Base-by-base conservation (phyloP, 35 echinoderm and acorn worm species). In the Heliocidaris tuberculata region DNA sequence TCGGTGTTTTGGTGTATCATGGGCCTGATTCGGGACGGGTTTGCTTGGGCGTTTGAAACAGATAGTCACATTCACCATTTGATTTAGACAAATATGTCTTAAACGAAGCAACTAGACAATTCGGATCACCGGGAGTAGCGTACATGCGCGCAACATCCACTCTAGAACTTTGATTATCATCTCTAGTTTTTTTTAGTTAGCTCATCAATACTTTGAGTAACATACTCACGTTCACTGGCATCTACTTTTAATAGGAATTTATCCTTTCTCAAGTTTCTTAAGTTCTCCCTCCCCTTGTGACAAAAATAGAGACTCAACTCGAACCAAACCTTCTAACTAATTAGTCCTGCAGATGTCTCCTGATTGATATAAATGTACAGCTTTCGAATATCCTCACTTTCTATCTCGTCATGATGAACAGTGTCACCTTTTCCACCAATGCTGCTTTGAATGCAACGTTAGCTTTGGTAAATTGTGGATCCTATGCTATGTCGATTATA, bases 21-120 rank as follows among this genome's bases (percentile, higher is more conserved):
- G 85, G 27, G 92, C 89, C 90, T 56, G 90, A 49, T 8, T 30
- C 31, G 31, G 86, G 86, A 88, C 47, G 24, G 12, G 13, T 89
- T 60, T 47, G 61, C 85, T 96, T 85, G 96, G 95, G 30, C 95
- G 59, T 94, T 95, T 93, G 27, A 92, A 95, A 49, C 90, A 96
- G 32, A 92, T 0, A 86, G 5, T 94, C 50, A 88, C 88, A 96
- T 3, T 86, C 29, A 31, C 47, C 95, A 88, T 96, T 97, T 32
- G 96, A 93, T 60, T 94, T 96, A 49, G 59, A 65, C 85, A 95
- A 42, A n/a, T 95, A 95, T 47, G 60, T 94, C 30, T 92, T 92
- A 27, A 96, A 90, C 1, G 88, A 90, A 30, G 92, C 31, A 12
- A 97, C 94, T 56, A 93, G 96, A 31, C 96, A 97, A 59, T 54